These are phyloP conservation scores for Drosophila austrosaltans DNA, from an alignment of 2,888 invertebrate genomes.

Conservation along the genomic window DNA sequence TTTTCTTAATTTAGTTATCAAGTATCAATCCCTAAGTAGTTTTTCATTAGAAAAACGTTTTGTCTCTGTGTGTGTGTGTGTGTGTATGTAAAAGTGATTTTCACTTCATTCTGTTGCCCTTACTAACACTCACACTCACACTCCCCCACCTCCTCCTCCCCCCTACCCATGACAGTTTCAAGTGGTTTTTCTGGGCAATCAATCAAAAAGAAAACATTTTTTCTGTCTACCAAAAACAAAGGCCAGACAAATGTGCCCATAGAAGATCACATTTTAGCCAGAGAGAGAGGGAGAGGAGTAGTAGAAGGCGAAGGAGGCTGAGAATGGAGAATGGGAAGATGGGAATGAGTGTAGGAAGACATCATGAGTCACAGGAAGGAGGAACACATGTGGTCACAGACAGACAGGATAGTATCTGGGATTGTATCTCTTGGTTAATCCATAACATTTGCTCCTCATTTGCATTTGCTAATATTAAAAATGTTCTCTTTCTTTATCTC, in stretches of 20 bases:
- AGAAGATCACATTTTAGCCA: constrained; percentile 58
- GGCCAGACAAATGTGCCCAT: constrained; percentile 53
- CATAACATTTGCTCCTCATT: constrained; percentile 52
- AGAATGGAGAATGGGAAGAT: constrained; percentile 12
- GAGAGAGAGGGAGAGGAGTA: constrained; percentile 5
- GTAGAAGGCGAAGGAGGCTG: constrained; percentile 29
- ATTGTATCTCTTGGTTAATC: constrained; percentile 59
- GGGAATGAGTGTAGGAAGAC: constrained; percentile 19
- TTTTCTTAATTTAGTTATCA: constrained; percentile 57
- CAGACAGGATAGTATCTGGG: constrained; percentile 20
- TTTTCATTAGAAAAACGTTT: constrained; percentile 67
- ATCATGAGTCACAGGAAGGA: constrained; percentile 24
- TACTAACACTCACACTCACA: constrained; percentile 9
- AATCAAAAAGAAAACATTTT: constrained; percentile 65
- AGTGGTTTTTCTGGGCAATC: constrained; percentile 76
- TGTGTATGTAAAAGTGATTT: constrained; percentile 64
- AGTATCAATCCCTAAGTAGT: constrained; percentile 56
- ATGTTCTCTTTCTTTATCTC: constrained; percentile 17
- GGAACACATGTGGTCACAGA: constrained; percentile 54
- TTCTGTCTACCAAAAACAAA: constrained; percentile 49
- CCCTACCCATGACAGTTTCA: constrained; percentile 62
- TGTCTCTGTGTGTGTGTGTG: constrained; percentile 32
- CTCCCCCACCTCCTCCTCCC: constrained; percentile 11
- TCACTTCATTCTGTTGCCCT: constrained; percentile 59
- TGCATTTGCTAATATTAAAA: constrained; percentile 50